A percentile compares a stretch with the other conserved stretches of the same genome.
phyloP scores from a whole-genome alignment of 1,140 invertebrate species.

The Bombus affinis region DNA sequence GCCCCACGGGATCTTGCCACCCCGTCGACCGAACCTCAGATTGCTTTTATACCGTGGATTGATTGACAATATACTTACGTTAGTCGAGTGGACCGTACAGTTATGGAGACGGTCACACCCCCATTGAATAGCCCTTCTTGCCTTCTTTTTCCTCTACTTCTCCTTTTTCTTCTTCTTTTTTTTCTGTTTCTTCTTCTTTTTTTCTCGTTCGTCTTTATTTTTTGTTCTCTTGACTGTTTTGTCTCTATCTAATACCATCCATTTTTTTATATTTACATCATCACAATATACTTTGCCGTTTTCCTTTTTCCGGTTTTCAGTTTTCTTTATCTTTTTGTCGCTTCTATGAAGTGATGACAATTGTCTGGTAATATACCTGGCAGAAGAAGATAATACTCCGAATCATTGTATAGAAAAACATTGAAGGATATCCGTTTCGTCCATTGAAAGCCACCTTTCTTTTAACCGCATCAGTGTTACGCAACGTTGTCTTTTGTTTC shows the following conservation, averaged over 20 bases:
- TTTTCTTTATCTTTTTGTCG: slow-evolving; percentile 19
- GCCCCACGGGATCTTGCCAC: slow-evolving; percentile 78
- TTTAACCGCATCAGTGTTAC: slow-evolving; percentile 9
- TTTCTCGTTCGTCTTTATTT: neutral
- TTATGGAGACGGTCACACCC: slow-evolving; percentile 71
- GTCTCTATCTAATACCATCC: neutral
- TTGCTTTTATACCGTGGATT: slow-evolving; percentile 83
- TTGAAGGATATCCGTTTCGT: slow-evolving; percentile 9
- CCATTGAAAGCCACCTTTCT: neutral
- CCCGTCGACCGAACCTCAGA: slow-evolving; percentile 81
- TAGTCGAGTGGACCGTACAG: slow-evolving; percentile 76
- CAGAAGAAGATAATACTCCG: no score
- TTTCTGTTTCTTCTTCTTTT: neutral
- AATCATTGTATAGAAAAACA: neutral
- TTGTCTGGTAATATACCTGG: slow-evolving; percentile 43
- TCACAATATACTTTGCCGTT: neutral
- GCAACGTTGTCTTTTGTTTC: neutral
- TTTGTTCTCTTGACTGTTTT: neutral
- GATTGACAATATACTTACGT: slow-evolving; percentile 83
- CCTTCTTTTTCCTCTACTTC: slow-evolving; percentile 47
- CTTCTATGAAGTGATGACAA: slow-evolving; percentile 46
- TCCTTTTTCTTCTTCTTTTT: neutral
- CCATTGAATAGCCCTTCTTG: slow-evolving; percentile 31
- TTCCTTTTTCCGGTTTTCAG: neutral
- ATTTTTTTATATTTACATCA: slow-evolving; percentile 15